These are phyloP conservation scores for Eublepharis macularius DNA, from an alignment of 2,113 vertebrate genomes.

Conservation along the genomic window DNA sequence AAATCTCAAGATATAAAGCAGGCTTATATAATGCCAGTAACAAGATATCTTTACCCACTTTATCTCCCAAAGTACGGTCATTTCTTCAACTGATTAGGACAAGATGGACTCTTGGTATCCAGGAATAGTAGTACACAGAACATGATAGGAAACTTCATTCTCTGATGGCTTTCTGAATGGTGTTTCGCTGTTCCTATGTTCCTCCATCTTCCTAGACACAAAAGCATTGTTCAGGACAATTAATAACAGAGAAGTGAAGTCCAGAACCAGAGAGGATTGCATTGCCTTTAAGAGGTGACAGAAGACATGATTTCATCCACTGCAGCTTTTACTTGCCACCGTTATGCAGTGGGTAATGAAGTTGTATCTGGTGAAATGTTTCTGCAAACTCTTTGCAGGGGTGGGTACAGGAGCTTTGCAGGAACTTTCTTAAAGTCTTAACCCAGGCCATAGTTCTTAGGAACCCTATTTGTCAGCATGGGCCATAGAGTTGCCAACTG, in stretches of 20 bases:
- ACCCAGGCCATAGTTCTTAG: too few relatives aligned
- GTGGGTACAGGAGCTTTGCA: too few relatives aligned
- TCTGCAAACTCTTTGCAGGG: background rate
- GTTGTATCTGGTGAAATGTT: background rate
- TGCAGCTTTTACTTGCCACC: background rate
- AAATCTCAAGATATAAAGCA: background rate
- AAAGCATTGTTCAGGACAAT: background rate
- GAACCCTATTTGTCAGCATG: too few relatives aligned
- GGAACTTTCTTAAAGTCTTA: too few relatives aligned
- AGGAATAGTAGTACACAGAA: rapidly evolving
- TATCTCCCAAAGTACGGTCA: background rate
- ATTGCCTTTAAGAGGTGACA: background rate
- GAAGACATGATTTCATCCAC: background rate
- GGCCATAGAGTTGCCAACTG: too few relatives aligned
- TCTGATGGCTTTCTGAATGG: background rate
- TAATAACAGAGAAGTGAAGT: background rate
- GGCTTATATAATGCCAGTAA: background rate
- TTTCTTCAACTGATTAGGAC: background rate
- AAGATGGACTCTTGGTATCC: background rate
- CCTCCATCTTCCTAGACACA: background rate
- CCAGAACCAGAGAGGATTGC: background rate
- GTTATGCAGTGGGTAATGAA: background rate
- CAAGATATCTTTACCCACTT: background rate
- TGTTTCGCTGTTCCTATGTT: background rate
- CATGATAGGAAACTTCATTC: background rate